Base-by-base conservation (phyloP, 2,888 invertebrate genomes). In the Drymonia ruficornis region DNA sequence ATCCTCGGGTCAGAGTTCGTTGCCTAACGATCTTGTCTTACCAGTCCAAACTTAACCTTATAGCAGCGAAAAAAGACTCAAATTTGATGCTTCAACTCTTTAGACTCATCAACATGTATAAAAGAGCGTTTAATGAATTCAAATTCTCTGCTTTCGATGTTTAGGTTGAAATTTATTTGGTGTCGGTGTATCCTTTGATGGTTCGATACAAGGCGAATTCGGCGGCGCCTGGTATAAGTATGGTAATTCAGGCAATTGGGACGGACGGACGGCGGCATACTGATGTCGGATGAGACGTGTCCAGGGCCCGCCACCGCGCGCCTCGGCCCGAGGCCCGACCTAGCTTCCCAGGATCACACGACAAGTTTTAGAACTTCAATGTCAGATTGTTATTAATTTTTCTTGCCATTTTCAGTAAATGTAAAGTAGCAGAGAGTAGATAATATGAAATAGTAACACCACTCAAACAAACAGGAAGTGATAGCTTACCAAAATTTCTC, bases 241-340 rank as follows among this genome's bases (percentile, higher is more conserved):
- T 89, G 89, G 87, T 88, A 90, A 91, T 90, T 83, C 71, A 68
- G 78, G 72, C 86, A 89, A 88, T 87, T 89, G 89, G 72, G 71
- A 70, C 64, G 70, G 68, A 58, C 53, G 55, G 73, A 65, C 75
- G 65, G 68, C 74, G 72, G 80, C 85, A 80, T 81, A 76, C 80
- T 81, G 80, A 85, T 84, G 78, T 54, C 38, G 61, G 36, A 55
- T 55, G 58, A 61, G 50, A 50, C 55, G 57, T 29, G 46, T 46
- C 49, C 31, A 50, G 55, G 53, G 52, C 63, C n/a, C n/a, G n/a
- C n/a, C n/a, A n/a, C n/a, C n/a, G n/a, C n/a, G n/a, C n/a, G n/a
- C n/a, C n/a, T n/a, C n/a, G n/a, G n/a, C n/a, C n/a, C n/a, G n/a
- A n/a, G n/a, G n/a, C n/a, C 50, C 66, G 63, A 59, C 63, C 66